Evolutionary conservation across 2,888 invertebrate species (phyloP), one percentile per base, ranked within the genome.

Genomic region (Latrodectus hesperus): DNA sequence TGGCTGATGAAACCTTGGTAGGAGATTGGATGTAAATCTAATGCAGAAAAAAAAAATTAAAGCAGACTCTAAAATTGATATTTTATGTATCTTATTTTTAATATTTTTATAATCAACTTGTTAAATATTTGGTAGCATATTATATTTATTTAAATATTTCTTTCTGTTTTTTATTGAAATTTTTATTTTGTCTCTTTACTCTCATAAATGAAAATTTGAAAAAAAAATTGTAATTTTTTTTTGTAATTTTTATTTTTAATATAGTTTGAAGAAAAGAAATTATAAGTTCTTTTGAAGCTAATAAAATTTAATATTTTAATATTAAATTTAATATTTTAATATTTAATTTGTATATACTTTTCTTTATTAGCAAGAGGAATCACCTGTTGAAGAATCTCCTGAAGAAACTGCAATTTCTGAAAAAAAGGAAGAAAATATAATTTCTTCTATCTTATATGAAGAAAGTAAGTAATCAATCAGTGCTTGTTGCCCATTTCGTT

Each of bases 401-500:
- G 86, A 86, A 22, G 83, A 88, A 78, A 53, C n/a, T 49, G 51
- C 64, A 14, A 52, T 70, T 17, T 49, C 64, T 72, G 83, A 83
- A 65, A 60, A 78, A 51, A 83, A 82, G 51, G 87, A 83, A 12
- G 68, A 73, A 17, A 78, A 84, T 72, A 55, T 74, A 17, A 76
- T 88, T 76, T 79, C 88, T 52, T 82, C 82, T 26, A 84, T 88
- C 22, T 74, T 88, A 1, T 88, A 88, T 80, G 88, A 88, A 75
- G 88, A 88, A 84, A 88, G 88, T 88, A 60, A 80, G 84, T 38
- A 38, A 38, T 38, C 2, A 3, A 38, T 6, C 38, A 38, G 6
- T 38, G 38, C 38, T 38, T 38, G 38, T 38, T 38, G 2, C 6
- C 38, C 38, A 38, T 6, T 38, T 38, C 6, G 2, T 38, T 38